A percentile compares a stretch with the other conserved stretches of the same genome.
These are phyloP conservation scores for Plebejus argus DNA, from an alignment of 2,888 invertebrate genomes.

Conservation along the genomic window DNA sequence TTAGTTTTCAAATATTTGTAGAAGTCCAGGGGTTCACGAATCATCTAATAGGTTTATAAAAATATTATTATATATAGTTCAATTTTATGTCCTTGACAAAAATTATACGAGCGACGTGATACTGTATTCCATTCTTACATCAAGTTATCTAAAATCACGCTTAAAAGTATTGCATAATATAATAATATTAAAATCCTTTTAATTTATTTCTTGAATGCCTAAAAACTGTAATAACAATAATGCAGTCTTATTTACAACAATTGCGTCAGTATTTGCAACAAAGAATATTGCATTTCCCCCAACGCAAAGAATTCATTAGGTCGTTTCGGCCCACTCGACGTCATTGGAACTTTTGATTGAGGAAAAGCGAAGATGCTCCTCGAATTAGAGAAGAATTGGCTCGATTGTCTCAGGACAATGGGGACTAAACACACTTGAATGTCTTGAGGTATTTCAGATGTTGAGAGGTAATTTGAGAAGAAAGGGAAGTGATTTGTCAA, in stretches of 20 bases:
- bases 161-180: no score
- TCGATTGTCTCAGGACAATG: conserved; percentile 53
- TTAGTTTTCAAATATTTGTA: no score
- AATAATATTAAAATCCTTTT: no score
- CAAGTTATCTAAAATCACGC: no score
- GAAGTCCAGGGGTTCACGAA: no score
- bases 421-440: conserved; percentile 34
- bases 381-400: conserved; percentile 62
- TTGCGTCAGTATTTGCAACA: conserved; percentile 35
- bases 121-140: no score
- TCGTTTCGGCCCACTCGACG: conserved; percentile 67
- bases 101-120: no score
- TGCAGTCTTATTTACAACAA: conserved; percentile 10
- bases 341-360: conserved; percentile 75
- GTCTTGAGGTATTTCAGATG: conserved; percentile 34
- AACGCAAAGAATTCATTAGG: conserved; percentile 70
- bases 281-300: conserved; percentile 35
- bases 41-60: no score
- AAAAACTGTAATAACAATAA: not conserved
- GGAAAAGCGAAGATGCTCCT: conserved; percentile 61
- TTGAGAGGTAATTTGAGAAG: conserved; percentile 22
- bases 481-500: not conserved
- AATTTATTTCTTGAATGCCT: no score
- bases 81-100: no score
- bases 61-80: no score